A percentile compares a stretch with the other conserved stretches of the same genome.
Evolutionary conservation across 2,888 invertebrate species (phyloP).

Genomic region (Lysandra bellargus): DNA sequence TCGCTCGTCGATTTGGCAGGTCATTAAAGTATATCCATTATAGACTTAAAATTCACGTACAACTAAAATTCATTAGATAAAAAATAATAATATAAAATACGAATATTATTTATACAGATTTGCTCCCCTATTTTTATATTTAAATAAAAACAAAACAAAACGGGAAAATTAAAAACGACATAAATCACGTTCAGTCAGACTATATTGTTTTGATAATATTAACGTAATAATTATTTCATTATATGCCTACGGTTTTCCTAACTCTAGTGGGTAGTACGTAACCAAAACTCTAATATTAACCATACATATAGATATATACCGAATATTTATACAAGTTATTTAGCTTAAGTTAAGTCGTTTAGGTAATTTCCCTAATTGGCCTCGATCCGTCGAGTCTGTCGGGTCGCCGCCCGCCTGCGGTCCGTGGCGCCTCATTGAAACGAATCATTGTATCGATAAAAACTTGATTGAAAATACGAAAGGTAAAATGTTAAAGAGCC

Average conservation of each 20-base stretch:
- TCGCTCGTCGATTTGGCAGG: constrained; percentile 78
- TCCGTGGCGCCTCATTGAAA: constrained; percentile 64
- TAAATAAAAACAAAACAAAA: constrained; percentile 42
- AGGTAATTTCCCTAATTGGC: constrained; percentile 78
- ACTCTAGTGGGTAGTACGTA: constrained; percentile 79
- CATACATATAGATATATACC: constrained; percentile 80
- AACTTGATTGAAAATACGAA: constrained; percentile 48
- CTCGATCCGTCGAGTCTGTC: constrained; percentile 75
- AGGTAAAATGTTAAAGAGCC: constrained; percentile 67
- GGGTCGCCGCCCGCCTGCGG: constrained; percentile 56
- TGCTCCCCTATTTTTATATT: constrained; percentile 59
- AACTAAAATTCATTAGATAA: constrained; percentile 77
- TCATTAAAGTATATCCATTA: constrained; percentile 71
- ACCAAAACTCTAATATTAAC: constrained; percentile 80
- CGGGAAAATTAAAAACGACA: constrained; percentile 71
- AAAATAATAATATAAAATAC: constrained; percentile 77
- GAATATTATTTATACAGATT: constrained; percentile 76
- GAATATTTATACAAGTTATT: constrained; percentile 80
- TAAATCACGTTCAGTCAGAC: constrained; percentile 78
- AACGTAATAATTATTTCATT: constrained; percentile 78
- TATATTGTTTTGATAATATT: constrained; percentile 74
- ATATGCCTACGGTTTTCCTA: constrained; percentile 77
- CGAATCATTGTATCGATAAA: constrained; percentile 61
- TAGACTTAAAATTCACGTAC: constrained; percentile 75
- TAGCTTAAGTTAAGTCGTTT: constrained; percentile 79